Conservation (phyloP, 2,797 vertebrate genomes). For the Halcyon leucocephala region DNA sequence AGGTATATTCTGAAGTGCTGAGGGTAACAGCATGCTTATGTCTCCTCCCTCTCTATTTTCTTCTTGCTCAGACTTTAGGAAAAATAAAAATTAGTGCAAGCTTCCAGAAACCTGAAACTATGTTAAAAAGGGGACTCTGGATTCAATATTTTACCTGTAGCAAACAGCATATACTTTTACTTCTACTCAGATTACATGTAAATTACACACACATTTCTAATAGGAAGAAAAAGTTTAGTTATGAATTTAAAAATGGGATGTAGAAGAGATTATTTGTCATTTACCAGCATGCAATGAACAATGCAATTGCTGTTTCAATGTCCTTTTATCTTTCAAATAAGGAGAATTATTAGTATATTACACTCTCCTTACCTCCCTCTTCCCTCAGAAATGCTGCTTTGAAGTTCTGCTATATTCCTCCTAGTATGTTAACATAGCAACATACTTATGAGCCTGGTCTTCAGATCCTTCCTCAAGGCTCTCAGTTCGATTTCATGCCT, state of each 20-base stretch:
- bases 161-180: background rate
- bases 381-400: background rate
- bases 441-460: background rate
- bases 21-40: fast-evolving
- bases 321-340: background rate
- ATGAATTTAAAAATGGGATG: background rate
- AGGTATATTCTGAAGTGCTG: background rate
- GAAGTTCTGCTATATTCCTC: background rate
- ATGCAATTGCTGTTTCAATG: background rate
- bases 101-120: background rate
- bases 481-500: background rate
- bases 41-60: background rate
- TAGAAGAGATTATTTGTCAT: background rate
- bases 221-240: background rate
- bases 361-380: background rate
- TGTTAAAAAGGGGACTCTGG: background rate
- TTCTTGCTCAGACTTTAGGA: background rate
- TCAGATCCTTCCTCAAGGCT: background rate
- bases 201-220: background rate
- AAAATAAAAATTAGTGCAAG: background rate
- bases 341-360: background rate
- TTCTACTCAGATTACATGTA: background rate
- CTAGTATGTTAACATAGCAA: background rate
- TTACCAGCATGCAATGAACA: background rate
- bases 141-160: background rate